A percentile compares a stretch with the other conserved stretches of the same genome.
Conservation (phyloP, 2,113 vertebrate species). For the Cyanoramphus novaezelandiae region DNA sequence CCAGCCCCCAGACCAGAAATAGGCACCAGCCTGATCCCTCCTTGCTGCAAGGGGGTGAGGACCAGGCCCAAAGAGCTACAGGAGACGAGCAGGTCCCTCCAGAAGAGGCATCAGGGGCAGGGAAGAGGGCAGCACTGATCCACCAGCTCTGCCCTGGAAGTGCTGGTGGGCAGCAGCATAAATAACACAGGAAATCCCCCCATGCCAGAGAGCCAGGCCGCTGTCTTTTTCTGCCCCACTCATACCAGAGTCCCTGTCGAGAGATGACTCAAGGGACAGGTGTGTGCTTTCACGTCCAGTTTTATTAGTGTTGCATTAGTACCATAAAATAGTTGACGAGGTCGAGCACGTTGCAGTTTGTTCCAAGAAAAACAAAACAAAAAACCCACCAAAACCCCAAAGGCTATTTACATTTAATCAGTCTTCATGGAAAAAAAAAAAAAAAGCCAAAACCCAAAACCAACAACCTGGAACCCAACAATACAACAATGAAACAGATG, state of each 20-base stretch:
- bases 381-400: not conserved
- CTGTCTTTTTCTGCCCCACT: not conserved
- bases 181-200: not conserved
- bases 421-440: constrained; percentile 44
- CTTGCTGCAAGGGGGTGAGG: not conserved
- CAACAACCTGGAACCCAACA: constrained; percentile 44
- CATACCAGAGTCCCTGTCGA: not conserved
- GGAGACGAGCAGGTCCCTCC: not conserved
- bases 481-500: constrained; percentile 58
- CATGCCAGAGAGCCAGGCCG: not conserved
- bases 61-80: not conserved
- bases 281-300: constrained; percentile 68
- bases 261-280: not conserved
- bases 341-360: constrained; percentile 57
- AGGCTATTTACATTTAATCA: constrained; percentile 66
- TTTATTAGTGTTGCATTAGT: constrained; percentile 79
- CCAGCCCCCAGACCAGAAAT: not conserved
- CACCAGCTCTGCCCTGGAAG: not conserved
- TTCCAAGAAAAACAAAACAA: constrained; percentile 42
- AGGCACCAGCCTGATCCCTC: not conserved
- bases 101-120: not conserved
- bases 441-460: not conserved
- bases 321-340: constrained; percentile 71
- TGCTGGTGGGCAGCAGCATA: not conserved
- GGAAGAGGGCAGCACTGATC: not conserved